Evolutionary conservation across 2,888 invertebrate genomes (phyloP).

Genomic region (Leptura quadrifasciata): DNA sequence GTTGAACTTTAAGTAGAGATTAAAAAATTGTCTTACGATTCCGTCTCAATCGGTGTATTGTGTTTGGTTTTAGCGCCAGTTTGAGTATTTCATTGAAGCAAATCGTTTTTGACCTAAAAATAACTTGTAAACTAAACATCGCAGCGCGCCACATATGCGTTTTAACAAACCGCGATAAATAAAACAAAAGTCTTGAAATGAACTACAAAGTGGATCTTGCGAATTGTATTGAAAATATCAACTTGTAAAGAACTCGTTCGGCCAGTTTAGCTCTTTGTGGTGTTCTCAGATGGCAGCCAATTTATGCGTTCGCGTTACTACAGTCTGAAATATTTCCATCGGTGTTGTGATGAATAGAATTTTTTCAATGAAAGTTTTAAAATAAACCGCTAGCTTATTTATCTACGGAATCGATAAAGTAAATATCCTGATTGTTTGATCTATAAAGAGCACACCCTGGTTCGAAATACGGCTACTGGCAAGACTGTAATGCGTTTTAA

Average conservation of each 20-base stretch:
- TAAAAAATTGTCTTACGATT: neutral
- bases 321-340: neutral
- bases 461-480: neutral
- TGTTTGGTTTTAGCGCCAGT: conserved; percentile 2
- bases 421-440: conserved; percentile 10
- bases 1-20: too few species aligned
- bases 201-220: conserved; percentile 14
- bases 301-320: neutral
- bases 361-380: conserved; percentile 11
- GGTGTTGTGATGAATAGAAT: neutral
- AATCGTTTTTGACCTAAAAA: conserved; percentile 26
- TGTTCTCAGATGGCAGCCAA: neutral
- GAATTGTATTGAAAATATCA: conserved; percentile 10
- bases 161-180: conserved; percentile 19
- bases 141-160: conserved; percentile 20
- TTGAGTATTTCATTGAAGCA: conserved; percentile 5
- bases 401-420: conserved; percentile 1
- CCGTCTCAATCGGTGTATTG: neutral
- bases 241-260: conserved; percentile 5
- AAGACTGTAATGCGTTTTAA: neutral
- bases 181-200: conserved; percentile 8
- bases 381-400: neutral
- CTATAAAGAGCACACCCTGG: neutral
- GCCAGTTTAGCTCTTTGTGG: conserved; percentile 24
- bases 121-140: conserved; percentile 25